Evolutionary conservation across 1,140 invertebrate species (phyloP).

Genomic region (Procambarus clarkii): DNA sequence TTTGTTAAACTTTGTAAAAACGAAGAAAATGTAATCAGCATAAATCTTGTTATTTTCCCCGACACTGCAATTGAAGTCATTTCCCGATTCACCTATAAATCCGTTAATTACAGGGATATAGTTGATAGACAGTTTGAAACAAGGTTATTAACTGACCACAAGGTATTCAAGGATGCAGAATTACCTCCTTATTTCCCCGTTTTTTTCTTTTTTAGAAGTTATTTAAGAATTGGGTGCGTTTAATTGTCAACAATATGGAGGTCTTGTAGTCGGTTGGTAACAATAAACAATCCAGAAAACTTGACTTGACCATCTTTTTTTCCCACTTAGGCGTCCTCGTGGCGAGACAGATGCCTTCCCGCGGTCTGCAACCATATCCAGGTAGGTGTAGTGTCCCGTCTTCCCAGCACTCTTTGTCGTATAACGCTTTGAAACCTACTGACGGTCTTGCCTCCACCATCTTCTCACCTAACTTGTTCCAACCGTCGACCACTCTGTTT

Average conservation of each 20-base stretch:
- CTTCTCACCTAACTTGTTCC: too few species aligned
- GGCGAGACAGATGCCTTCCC: constrained; percentile 60
- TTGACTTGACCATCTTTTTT: neutral
- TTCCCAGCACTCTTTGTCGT: too few species aligned
- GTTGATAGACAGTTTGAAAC: neutral
- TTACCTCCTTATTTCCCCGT: neutral
- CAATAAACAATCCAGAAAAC: neutral
- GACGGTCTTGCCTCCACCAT: too few species aligned
- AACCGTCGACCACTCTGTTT: too few species aligned
- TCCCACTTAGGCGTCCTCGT: constrained; percentile 40
- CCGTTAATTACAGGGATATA: neutral
- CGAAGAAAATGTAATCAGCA: too few species aligned
- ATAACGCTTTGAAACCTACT: too few species aligned
- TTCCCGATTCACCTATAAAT: neutral
- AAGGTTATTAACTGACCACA: neutral
- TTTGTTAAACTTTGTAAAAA: too few species aligned
- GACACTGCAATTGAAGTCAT: neutral
- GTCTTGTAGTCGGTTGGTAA: neutral
- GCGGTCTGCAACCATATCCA: constrained; percentile 59
- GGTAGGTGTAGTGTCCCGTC: constrained; percentile 14
- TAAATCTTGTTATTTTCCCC: neutral
- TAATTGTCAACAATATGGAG: neutral
- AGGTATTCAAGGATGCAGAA: neutral
- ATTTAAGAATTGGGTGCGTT: neutral
- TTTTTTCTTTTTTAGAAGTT: neutral